These are phyloP conservation scores for Pterophyllum scalare DNA, from an alignment of 2,113 vertebrate species.

Conservation along the genomic window DNA sequence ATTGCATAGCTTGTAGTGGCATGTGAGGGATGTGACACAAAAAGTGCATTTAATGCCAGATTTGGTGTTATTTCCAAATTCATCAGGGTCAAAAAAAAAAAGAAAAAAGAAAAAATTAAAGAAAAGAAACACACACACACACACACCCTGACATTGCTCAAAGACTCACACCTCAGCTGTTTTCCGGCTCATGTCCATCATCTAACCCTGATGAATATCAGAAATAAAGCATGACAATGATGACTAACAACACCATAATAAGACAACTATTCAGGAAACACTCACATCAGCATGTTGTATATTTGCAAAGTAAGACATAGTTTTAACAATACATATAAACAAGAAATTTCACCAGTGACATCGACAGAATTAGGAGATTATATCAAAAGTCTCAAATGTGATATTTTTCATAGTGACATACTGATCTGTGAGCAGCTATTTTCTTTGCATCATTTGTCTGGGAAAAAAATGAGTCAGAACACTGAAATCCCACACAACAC, in stretches of 20 bases:
- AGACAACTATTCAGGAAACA: conserved; percentile 64
- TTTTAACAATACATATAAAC: conserved; percentile 57
- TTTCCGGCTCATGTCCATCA: conserved; percentile 6
- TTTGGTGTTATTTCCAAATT: conserved; percentile 55
- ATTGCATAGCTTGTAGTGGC: conserved; percentile 80
- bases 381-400: conserved; percentile 16
- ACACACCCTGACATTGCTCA: neutral
- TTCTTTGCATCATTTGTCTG: conserved; percentile 45
- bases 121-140: too few species aligned
- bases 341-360: conserved; percentile 50
- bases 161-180: conserved; percentile 25
- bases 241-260: conserved; percentile 59
- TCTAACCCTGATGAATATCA: conserved; percentile 46
- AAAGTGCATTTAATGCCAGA: conserved; percentile 72
- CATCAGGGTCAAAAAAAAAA: conserved; percentile 20
- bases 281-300: conserved; percentile 50
- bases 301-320: conserved; percentile 55
- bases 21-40: conserved; percentile 59
- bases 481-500: conserved; percentile 52
- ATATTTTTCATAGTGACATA: conserved; percentile 30
- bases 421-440: conserved; percentile 51
- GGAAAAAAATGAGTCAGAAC: conserved; percentile 48
- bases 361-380: conserved; percentile 31
- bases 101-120: neutral
- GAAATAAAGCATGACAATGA: conserved; percentile 50